Base-by-base conservation (phyloP, 2,797 vertebrate species). In the Bufotes viridis region DNA sequence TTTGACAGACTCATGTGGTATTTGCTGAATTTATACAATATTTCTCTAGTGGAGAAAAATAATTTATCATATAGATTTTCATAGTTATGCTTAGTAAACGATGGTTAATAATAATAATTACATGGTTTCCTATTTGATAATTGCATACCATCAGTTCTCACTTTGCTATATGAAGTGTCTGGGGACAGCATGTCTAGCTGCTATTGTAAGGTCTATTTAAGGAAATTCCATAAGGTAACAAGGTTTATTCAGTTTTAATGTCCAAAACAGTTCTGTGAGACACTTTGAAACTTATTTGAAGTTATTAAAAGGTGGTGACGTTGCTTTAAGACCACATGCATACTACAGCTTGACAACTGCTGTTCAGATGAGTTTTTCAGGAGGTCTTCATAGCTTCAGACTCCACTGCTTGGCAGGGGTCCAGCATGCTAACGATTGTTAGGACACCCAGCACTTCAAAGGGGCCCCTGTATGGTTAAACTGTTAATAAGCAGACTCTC, bases 391-490 rank as follows among this genome's bases (percentile, higher is more conserved):
- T 81, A 87, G 75, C 53, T 42, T 65, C 24, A 74, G 85, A 89
- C 69, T 89, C 63, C 85, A 79, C 65, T 63, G 75, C 88, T 70
- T 89, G 81, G 88, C 85, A 87, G 88, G 88, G 88, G 88, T 82
- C 88, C 88, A 83, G 75, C 72, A 82, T 69, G 75, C 72, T 89
- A 78, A 82, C 80, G 49, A 86, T 86, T 89, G 84, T 87, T 89
- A 87, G 88, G 88, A 89, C 88, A 89, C 88, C 88, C 88, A 87
- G 81, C 85, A 89, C 88, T 89, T 89, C 88, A 89, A 89, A 89
- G 88, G 74, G 67, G 58, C 29, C 81, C 69, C 85, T 87, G 88
- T 89, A 87, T 89, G 88, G 88, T 89, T 87, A 89, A 89, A 89
- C 80, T 87, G 88, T 89, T 89, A 89, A 87, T 89, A 82, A 84